Evolutionary conservation across 1,140 invertebrate genomes (phyloP).

Genomic region (Plutomurus gul): DNA sequence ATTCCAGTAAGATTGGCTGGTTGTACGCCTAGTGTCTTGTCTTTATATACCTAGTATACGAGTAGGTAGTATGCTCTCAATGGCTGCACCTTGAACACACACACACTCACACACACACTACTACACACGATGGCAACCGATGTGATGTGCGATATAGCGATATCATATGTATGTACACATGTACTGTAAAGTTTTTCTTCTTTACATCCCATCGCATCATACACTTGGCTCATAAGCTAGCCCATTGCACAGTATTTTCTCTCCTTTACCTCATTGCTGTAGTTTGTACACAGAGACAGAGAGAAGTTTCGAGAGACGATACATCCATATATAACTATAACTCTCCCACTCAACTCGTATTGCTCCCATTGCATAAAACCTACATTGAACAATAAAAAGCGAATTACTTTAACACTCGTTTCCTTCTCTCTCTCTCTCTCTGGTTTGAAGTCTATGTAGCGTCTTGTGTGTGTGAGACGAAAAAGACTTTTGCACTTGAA

Average conservation of each 20-base stretch:
- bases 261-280: background rate
- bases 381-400: slow-evolving; percentile 44
- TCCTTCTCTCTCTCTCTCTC: background rate
- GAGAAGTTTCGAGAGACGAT: too few relatives aligned
- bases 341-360: slow-evolving; percentile 6
- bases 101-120: background rate
- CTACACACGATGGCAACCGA: too few relatives aligned
- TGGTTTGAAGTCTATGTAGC: background rate
- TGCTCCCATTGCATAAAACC: slow-evolving; percentile 43
- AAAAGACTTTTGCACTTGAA: slow-evolving; percentile 29
- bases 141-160: too few relatives aligned
- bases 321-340: background rate
- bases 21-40: too few relatives aligned
- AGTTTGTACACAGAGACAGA: background rate
- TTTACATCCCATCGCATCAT: background rate
- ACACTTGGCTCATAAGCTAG: background rate
- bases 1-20: too few relatives aligned
- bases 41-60: too few relatives aligned
- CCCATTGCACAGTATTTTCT: background rate
- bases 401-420: slow-evolving; percentile 45
- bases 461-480: too few relatives aligned
- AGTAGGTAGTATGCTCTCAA: too few relatives aligned
- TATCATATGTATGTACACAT: too few relatives aligned
- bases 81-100: too few relatives aligned
- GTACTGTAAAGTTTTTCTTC: background rate